These are phyloP conservation scores for Psephotus haematonotus DNA, from an alignment of 2,113 vertebrate genomes.

Conservation along the genomic window DNA sequence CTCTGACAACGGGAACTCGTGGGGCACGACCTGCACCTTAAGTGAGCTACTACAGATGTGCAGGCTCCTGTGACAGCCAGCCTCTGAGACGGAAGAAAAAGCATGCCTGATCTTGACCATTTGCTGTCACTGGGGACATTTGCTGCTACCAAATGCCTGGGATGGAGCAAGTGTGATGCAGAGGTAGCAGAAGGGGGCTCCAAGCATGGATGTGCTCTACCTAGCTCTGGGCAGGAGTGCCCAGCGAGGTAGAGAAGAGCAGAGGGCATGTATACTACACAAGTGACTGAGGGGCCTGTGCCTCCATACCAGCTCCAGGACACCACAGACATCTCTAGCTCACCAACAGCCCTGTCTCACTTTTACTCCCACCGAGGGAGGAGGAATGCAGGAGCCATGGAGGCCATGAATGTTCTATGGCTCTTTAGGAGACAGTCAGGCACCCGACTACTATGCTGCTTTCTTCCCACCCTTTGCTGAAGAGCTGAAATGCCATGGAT, in stretches of 20 bases:
- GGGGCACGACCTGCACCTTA: background rate
- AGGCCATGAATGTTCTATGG: rapidly evolving
- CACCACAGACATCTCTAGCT: rapidly evolving
- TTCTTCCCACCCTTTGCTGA: background rate
- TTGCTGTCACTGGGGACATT: rapidly evolving
- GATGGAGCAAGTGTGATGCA: background rate
- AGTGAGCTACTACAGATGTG: background rate
- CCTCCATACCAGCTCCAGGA: background rate
- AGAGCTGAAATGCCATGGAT: background rate
- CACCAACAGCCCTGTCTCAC: background rate
- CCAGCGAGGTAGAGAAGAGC: background rate
- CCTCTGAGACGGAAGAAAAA: rapidly evolving
- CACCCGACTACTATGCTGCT: background rate
- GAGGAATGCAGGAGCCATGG: background rate
- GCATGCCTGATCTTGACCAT: rapidly evolving
- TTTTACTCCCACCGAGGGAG: background rate
- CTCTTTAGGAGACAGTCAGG: background rate
- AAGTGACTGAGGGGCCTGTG: rapidly evolving
- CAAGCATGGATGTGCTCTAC: rapidly evolving
- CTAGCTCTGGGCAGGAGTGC: background rate
- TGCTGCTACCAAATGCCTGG: background rate
- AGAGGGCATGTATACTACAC: rapidly evolving
- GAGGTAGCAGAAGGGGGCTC: background rate
- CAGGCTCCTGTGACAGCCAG: rapidly evolving
- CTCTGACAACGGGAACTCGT: rapidly evolving